Evolutionary conservation across 2,113 vertebrate genomes (phyloP), one percentile per base, ranked within the genome.

Genomic region (Uropsilus gracilis): DNA sequence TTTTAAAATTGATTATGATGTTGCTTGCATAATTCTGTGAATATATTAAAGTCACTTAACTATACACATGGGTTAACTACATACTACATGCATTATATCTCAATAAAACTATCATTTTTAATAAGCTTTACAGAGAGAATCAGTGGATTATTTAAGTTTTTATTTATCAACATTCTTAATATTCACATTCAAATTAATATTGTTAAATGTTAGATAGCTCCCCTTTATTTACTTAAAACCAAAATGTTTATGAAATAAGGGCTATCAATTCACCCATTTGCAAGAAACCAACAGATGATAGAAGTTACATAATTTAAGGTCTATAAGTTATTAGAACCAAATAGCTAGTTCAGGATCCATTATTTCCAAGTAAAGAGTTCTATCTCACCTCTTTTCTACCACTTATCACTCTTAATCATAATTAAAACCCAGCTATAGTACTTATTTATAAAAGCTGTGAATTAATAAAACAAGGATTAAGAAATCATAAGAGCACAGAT

Each of bases 391-490:
- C 39, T 48, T 22, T 44, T 59, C 9, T n/a, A n/a, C 24, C 30
- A 81, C 20, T 85, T 85, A 22, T 89, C 86, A 78, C 9, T 50
- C 80, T 18, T 61, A 48, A 57, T 61, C 63, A 84, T 55, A 89
- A 89, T 84, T 84, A 89, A 85, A 53, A 85, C 1, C 8, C 57
- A 37, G 5, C 50, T 76, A 18, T 26, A 81, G 68, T 18, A 61
- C 28, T 69, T 75, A 53, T 28, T 90, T 28, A 86, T 68, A 66
- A 93, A 85, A 75, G 68, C 28, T 78, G 80, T 34, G 17, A 92
- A 83, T 83, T 88, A 83, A 89, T 66, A 92, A 89, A 72, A 28
- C 66, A 85, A 93, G 24, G 48, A 93, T n/a, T 75, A 81, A 89
- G 57, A 68, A 20, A 86, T 26, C 17, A 37, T 68, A 81, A 90